These are phyloP conservation scores for Triops longicaudatus DNA, from an alignment of 1,140 invertebrate species.

Conservation along the genomic window DNA sequence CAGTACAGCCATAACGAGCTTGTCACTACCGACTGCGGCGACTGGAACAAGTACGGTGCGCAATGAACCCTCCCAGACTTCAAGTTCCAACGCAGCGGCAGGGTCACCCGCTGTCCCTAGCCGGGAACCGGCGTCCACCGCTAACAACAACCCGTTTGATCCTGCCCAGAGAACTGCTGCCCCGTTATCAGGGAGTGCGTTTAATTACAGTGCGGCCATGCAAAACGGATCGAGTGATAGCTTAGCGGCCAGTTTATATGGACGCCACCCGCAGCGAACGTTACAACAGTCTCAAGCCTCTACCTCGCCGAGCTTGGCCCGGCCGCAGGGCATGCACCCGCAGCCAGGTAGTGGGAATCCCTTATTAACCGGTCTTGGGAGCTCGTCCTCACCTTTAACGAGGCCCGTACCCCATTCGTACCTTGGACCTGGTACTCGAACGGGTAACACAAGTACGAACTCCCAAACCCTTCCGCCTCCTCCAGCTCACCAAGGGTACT, in stretches of 20 bases:
- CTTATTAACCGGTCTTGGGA: background rate
- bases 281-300: background rate
- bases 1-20: conserved; percentile 25
- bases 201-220: conserved; percentile 19
- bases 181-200: conserved; percentile 52
- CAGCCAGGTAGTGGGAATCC: background rate
- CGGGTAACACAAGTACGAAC: background rate
- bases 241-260: conserved; percentile 13
- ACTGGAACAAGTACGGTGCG: conserved; percentile 43
- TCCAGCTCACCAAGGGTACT: conserved; percentile 27
- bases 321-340: background rate
- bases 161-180: conserved; percentile 25
- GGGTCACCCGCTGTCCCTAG: background rate
- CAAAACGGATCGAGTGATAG: background rate
- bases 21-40: conserved; percentile 47
- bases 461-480: conserved; percentile 19
- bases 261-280: conserved; percentile 3
- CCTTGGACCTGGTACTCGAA: background rate
- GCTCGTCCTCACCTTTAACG: background rate
- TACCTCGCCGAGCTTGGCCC: background rate
- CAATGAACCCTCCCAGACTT: conserved; percentile 42
- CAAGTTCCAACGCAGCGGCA: background rate
- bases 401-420: conserved; percentile 16
- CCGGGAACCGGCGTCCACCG: background rate
- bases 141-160: background rate